Base-by-base conservation (phyloP, 2,113 vertebrate species). In the Budorcas taxicolor region DNA sequence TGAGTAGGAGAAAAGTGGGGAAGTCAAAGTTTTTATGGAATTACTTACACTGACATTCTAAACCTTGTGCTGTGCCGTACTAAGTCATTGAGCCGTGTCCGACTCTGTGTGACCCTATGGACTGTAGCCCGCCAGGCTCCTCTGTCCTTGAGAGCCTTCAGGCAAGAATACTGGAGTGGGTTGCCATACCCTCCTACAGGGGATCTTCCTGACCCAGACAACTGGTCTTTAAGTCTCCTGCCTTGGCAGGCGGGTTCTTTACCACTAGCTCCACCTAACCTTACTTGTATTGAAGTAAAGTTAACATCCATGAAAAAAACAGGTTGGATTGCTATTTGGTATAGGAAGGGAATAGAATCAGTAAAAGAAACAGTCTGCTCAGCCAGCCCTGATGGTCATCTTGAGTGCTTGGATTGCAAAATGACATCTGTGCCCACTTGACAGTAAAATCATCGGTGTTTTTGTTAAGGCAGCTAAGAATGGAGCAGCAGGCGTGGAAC, bases 401-500 rank as follows among this genome's bases (percentile, higher is more conserved):
- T 33, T 15, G 57, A 95, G 87, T 45, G 58, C 64, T 60, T 27
- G 50, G 64, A 25, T 27, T 67, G 23, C 47, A 80, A 45, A 62
- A 17, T 64, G 76, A 45, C 9, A 6, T 25, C 62, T 71, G 74
- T 89, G 91, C 60, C 91, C 87, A 27, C 50, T 81, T 92, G 80
- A n/a, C 93, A 45, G 92, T 97, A 87, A 97, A 91, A 47, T 95
- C 83, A 33, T 7, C 67, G 91, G 74, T 92, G 86, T 94, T 84
- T 96, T 94, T 82, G 97, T 97, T 60, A 99, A 99, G 99, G 99
- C 99, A 98, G 99, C 99, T 98, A 98, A 99, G 97, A 99, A 99
- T 76, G 99, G 99, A 91, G 99, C 99, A 10, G 98, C 98, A 0
- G 99, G 99, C 0, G 99, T 99, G 95, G 99, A 99, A 98, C 36